Percentiles rank a stretch among this genome's conserved stretches.
Conservation (phyloP, 2,797 vertebrate genomes). For the Lacerta viridis region DNA sequence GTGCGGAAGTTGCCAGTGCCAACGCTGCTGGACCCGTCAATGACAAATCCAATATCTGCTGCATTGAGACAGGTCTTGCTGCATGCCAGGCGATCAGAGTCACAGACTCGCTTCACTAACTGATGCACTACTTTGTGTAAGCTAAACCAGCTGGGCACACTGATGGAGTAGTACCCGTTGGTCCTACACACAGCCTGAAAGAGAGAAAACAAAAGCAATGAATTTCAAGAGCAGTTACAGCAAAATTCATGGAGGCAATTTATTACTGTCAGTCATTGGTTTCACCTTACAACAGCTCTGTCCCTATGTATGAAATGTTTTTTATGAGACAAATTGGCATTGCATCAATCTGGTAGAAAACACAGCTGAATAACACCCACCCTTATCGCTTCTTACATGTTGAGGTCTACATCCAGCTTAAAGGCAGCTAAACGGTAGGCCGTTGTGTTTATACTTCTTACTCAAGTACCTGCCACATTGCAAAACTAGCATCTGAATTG, state of each 20-base stretch:
- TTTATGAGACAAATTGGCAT: not conserved
- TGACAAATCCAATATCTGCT: slow-evolving; percentile 94
- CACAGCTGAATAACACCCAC: not conserved
- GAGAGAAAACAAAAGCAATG: not conserved
- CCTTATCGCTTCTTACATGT: not conserved
- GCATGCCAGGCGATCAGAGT: slow-evolving; percentile 90
- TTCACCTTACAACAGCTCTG: not conserved
- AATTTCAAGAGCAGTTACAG: not conserved
- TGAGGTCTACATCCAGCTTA: not conserved
- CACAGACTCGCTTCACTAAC: slow-evolving; percentile 92
- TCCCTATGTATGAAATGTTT: not conserved
- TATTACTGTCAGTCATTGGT: not conserved
- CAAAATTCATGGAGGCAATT: not conserved
- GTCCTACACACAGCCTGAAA: slow-evolving; percentile 95
- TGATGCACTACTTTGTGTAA: slow-evolving; percentile 90
- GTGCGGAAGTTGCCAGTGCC: slow-evolving; percentile 96
- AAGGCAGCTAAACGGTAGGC: not conserved
- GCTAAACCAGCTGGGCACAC: slow-evolving; percentile 92
- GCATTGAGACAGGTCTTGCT: slow-evolving; percentile 98
- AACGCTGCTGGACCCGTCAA: slow-evolving; percentile 97
- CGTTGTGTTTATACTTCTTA: not conserved
- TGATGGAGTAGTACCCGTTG: slow-evolving; percentile 90
- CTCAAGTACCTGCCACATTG: not conserved
- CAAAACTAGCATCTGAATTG: not conserved
- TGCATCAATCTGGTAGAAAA: not conserved